Evolutionary conservation across 2,113 vertebrate species (phyloP), one percentile per base, ranked within the genome.

Genomic region (Saccopteryx leptura): DNA sequence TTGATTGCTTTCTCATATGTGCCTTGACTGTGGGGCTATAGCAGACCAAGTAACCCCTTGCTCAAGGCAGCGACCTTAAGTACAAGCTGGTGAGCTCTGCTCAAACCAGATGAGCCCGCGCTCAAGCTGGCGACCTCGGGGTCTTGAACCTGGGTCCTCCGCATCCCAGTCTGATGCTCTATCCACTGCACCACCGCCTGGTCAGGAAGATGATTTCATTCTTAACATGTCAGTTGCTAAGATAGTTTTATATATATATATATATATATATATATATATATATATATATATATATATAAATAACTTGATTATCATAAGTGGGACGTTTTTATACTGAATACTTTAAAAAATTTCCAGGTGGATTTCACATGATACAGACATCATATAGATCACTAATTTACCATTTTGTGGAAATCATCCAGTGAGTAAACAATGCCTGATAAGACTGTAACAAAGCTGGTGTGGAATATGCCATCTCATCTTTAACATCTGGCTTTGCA

Each of bases 401-500:
- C 52, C 71, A 66, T 84, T 90, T 94, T 90, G 14, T 4, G 10
- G 46, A 72, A 91, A 92, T 26, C 85, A 17, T 74, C 28, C 1
- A 86, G 21, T 79, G 61, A 71, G 3, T 78, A 63, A 88, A 92
- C 14, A 92, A 90, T 82, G 65, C 14, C 60, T 79, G 18, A 89
- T 15, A 58, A 52, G 18, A 83, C 24, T 48, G 50, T 50, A 17
- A 71, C 46, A 69, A 74, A 69, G 9, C 5, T 63, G 13, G 9
- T 56, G 31, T 92, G 63, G 46, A 85, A 31, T 24, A 48, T 78
- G 17, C 31, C 76, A 66, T 88, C 31, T 82, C 76, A 66, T 88
- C 31, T 82, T 86, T 82, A 58, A 54, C 10, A 71, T 78, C 82
- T 95, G 74, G 15, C 33, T 74, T 17, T 86, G 19, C 10, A 66